Conservation (phyloP, 2,888 invertebrate genomes). For the Aphidius colemani region DNA sequence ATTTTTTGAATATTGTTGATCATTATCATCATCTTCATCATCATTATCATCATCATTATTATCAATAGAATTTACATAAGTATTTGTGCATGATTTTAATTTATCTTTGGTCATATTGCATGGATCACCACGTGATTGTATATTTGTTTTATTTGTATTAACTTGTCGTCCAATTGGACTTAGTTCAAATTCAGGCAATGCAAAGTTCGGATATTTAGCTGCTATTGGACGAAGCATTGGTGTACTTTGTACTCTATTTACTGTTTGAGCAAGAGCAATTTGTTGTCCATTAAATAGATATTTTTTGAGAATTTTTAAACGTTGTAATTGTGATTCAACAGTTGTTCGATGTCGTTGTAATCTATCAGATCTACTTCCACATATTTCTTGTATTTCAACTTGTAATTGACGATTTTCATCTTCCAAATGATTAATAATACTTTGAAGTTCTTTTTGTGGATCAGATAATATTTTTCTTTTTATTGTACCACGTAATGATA, state of each 20-base stretch:
- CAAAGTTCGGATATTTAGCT: slow-evolving; percentile 48
- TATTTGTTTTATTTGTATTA: slow-evolving; percentile 28
- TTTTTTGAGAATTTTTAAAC: slow-evolving; percentile 69
- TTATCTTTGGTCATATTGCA: too few relatives aligned
- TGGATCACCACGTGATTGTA: background rate
- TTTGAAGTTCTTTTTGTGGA: slow-evolving; percentile 69
- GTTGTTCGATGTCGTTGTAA: slow-evolving; percentile 69
- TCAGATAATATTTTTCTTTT: slow-evolving; percentile 56
- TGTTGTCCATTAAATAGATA: slow-evolving; percentile 49
- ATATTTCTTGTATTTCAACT: slow-evolving; percentile 53
- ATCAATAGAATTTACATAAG: slow-evolving; percentile 64
- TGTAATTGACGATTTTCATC: slow-evolving; percentile 66
- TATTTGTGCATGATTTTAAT: slow-evolving; percentile 37
- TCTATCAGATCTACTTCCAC: slow-evolving; percentile 51
- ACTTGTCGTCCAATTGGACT: slow-evolving; percentile 54
- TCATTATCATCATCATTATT: slow-evolving; percentile 53
- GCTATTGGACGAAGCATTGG: slow-evolving; percentile 52
- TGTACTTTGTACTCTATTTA: slow-evolving; percentile 54
- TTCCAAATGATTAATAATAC: slow-evolving; percentile 74
- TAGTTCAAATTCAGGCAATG: slow-evolving; percentile 52
- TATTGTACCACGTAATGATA: slow-evolving; percentile 50
- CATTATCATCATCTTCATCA: slow-evolving; percentile 55
- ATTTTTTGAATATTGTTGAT: slow-evolving; percentile 41
- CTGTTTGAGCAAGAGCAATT: slow-evolving; percentile 38
- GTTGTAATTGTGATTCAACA: slow-evolving; percentile 69